Conservation (phyloP, 2,888 invertebrate genomes). For the Sphaerophoria taeniata region DNA sequence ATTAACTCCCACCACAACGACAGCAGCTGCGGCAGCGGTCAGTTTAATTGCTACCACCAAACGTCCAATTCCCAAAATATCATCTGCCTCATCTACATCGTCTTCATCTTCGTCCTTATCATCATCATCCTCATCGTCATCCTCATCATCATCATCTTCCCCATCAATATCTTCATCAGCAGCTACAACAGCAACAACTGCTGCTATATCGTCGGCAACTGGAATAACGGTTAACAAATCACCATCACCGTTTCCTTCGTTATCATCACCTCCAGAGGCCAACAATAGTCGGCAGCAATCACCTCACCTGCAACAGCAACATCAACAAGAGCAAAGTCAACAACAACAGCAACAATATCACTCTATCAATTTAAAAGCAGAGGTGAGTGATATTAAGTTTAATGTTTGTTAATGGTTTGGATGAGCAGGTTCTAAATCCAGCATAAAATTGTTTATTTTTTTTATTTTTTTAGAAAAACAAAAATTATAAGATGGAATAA, state of each 20-base stretch:
- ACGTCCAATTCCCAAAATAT: slow-evolving; percentile 75
- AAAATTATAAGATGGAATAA: no score
- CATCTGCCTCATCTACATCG: slow-evolving; percentile 76
- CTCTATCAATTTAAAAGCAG: slow-evolving; percentile 77
- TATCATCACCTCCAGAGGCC: slow-evolving; percentile 72
- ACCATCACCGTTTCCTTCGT: slow-evolving; percentile 74
- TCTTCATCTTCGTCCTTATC: slow-evolving; percentile 66
- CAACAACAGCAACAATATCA: slow-evolving; percentile 76
- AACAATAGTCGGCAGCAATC: slow-evolving; percentile 64
- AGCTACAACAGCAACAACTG: slow-evolving; percentile 60
- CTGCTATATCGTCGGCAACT: slow-evolving; percentile 75
- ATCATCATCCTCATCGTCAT: slow-evolving; percentile 59
- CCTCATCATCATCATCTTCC: slow-evolving; percentile 73
- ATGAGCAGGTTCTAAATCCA: neutral
- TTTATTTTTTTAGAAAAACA: no score
- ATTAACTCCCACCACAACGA: slow-evolving; percentile 64
- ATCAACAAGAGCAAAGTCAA: slow-evolving; percentile 63
- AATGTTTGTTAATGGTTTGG: neutral
- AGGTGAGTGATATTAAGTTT: slow-evolving; percentile 75
- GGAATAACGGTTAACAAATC: slow-evolving; percentile 76
- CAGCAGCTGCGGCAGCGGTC: slow-evolving; percentile 46
- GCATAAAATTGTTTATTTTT: neutral
- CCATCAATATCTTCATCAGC: slow-evolving; percentile 59
- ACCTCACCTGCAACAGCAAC: slow-evolving; percentile 67
- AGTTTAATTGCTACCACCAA: slow-evolving; percentile 75